Evolutionary conservation across 2,888 invertebrate genomes (phyloP).

Genomic region (Chydorus sphaericus): DNA sequence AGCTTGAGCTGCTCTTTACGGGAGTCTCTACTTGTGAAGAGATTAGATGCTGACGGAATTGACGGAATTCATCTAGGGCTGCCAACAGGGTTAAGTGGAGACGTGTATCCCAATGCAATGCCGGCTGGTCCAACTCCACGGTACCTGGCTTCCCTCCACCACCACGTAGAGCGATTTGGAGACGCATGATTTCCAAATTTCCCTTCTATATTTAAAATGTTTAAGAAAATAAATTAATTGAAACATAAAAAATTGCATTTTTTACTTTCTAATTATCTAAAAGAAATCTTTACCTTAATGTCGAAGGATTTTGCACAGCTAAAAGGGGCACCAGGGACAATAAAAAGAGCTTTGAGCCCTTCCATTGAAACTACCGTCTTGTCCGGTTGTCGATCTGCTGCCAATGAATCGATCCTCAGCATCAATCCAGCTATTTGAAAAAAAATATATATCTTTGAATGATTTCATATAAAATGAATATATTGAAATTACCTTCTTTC

Average conservation of each 20-base stretch:
- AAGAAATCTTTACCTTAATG: slow-evolving; percentile 24
- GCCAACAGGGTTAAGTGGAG: slow-evolving; percentile 10
- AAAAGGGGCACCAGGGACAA: slow-evolving; percentile 39
- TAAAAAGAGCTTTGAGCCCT: slow-evolving; percentile 45
- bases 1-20: neutral
- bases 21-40: neutral
- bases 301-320: slow-evolving; percentile 36
- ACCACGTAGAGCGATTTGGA: neutral
- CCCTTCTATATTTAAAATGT: neutral
- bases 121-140: slow-evolving; percentile 2
- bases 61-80: slow-evolving; percentile 1
- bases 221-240: neutral
- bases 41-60: slow-evolving; percentile 3
- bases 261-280: too few species aligned
- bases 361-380: slow-evolving; percentile 44
- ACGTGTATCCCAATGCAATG: slow-evolving; percentile 9
- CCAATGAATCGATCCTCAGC: slow-evolving; percentile 47
- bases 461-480: slow-evolving; percentile 10
- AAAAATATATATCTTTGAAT: slow-evolving; percentile 22
- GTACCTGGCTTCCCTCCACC: neutral
- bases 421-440: slow-evolving; percentile 43
- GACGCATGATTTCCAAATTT: neutral
- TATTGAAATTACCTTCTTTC: slow-evolving; percentile 35
- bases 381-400: slow-evolving; percentile 38
- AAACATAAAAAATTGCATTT: neutral